Evolutionary conservation across 2,797 vertebrate species (phyloP), one percentile per base, ranked within the genome.

Genomic region (Acomys russatus): DNA sequence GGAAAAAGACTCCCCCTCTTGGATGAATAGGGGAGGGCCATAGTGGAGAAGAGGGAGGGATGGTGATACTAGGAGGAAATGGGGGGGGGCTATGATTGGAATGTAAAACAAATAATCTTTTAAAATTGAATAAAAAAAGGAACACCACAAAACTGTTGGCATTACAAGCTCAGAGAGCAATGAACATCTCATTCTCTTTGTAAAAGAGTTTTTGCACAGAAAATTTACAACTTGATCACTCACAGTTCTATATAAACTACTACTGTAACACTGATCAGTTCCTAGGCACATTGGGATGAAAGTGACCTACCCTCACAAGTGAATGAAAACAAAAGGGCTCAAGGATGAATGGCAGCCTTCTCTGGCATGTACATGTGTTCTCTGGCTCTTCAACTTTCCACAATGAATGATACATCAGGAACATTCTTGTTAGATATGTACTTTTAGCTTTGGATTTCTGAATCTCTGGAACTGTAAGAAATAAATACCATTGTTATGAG

Each of bases 161-260:
- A 71, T n/a, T n/a, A 71, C 6, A 17, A 71, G 2, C 33, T n/a
- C 33, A 71, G 33, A 71, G 68, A 71, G 2, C 17, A 71, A 71
- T 71, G 33, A 3, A 18, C 17, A 71, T 18, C 91, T 88, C 54
- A 11, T 71, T 82, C 10, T 66, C 92, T 80, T 92, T 49, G 88
- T 38, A 93, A 78, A 93, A 66, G 0, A 25, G 14, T 63, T 71
- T 68, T 70, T 38, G 20, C 49, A 64, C n/a, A 82, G 12, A 49
- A n/a, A 79, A 20, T 90, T 88, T 90, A 35, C 38, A 70, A 70
- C 87, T 90, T 88, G 23, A 70, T 83, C 76, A 63, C 61, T 49
- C 1, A 44, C 11, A 10, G 28, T 89, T 14, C 68, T 35, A 70
- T 35, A 70, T 17, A 86, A 70, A 85, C 51, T 79, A 22, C 2